Evolutionary conservation across 2,113 vertebrate genomes (phyloP), one percentile per base, ranked within the genome.

Genomic region (Heteronetta atricapilla): DNA sequence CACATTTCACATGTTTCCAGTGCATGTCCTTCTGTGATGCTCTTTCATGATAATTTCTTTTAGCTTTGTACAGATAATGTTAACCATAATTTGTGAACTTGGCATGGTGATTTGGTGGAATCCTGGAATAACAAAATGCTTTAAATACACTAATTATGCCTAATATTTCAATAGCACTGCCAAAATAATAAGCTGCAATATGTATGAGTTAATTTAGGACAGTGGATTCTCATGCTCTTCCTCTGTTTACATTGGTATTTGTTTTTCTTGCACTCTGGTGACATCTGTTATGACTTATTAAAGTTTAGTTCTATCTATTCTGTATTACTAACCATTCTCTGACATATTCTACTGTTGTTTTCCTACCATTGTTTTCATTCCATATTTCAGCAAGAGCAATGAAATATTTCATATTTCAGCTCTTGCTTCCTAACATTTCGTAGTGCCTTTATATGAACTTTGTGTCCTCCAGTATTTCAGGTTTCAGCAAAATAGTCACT

Each of bases 61-160:
- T 70, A 67, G 18, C 34, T 88, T 15, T 0, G 0, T 31, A 19
- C 11, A 58, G 11, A 12, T 15, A 64, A 33, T 21, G 4, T 21
- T 59, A 76, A 38, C 12, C 34, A 26, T 50, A 28, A 33, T 68
- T 34, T 52, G 8, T 55, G 50, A 85, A 69, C 10, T 82, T 73
- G 53, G 7, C 10, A 31, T 10, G 26, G 7, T 66, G 26, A 58
- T 79, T 88, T 40, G 79, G 53, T 73, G 23, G 53, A 73, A 79
- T 76, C 29, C 53, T 69, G 33, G 82, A 62, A 66, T 73, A 82
- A 42, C 33, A 0, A 48, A 89, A 89, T 66, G 11, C 14, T 95
- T 38, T 58, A 60, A 53, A 31, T 48, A 26, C 3, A 9, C 11
- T 62, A 56, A 62, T 40, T 8, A 4, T 76, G 40, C 15, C 4